Evolutionary conservation across 1,140 invertebrate genomes (phyloP).

Genomic region (Holotrichia oblita): DNA sequence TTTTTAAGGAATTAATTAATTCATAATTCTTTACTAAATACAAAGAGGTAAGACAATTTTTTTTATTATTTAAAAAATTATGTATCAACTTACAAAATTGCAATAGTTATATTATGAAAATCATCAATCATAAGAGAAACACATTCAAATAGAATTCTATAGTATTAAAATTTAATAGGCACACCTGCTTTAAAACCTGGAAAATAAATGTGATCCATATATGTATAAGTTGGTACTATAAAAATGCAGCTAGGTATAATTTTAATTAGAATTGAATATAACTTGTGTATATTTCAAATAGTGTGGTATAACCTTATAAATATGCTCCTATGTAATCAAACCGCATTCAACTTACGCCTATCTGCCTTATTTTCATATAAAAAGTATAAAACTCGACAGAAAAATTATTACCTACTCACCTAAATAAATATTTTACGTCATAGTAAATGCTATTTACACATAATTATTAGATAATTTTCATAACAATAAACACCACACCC

Average conservation of each 20-base stretch:
- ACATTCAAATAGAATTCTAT: no score
- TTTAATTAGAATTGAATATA: background rate
- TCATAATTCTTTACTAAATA: no score
- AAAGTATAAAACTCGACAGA: background rate
- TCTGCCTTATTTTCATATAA: background rate
- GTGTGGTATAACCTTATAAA: background rate
- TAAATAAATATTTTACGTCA: conserved; percentile 15
- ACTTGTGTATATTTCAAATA: background rate
- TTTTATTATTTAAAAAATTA: no score
- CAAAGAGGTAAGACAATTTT: no score
- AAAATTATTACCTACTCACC: background rate
- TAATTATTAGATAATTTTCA: conserved; percentile 15
- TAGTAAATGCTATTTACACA: background rate
- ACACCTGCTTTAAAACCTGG: no score
- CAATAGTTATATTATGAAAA: no score
- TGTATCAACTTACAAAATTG: no score
- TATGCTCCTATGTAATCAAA: background rate
- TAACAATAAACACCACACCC: conserved; percentile 33
- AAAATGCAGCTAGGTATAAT: background rate
- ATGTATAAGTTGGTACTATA: no score
- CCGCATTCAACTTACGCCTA: background rate
- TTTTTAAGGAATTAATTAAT: no score
- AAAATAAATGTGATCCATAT: no score
- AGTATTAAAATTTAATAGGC: no score
- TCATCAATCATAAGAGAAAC: no score